Evolutionary conservation across 2,888 invertebrate species (phyloP), one percentile per base, ranked within the genome.

Genomic region (Catocala sponsa): DNA sequence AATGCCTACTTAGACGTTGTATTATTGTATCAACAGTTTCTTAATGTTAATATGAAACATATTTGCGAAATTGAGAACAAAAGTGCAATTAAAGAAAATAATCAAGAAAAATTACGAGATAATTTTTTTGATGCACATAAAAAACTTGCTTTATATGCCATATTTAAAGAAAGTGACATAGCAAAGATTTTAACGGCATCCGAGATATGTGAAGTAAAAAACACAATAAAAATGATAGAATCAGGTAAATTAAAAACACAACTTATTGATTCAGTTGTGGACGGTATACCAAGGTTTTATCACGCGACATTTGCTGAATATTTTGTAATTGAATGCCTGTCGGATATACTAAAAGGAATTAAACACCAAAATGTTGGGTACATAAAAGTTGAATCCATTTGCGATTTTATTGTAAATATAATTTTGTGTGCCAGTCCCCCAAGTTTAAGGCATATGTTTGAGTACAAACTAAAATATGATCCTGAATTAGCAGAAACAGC

Each of bases 271-370:
- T 72, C 78, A 53, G 78, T 84, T 0, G 67, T 84, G 0, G 61
- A 83, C 15, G 76, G 70, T n/a, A 59, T 80, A 12, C 84, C 85
- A 7, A 74, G 72, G 57, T 84, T 83, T 53, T 79, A 79, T 10
- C 82, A 85, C 43, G 41, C 79, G 4, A 46, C 83, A 38, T 83
- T 83, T 62, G 83, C 83, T 2, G 85, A 85, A 62, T 84, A 82
- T 60, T 85, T 80, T 57, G 43, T 75, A 12, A 60, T 80, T 44
- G 84, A 85, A 72, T 70, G 61, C 9, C 53, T 74, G 0, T 55
- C 72, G 4, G 80, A 83, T 47, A 0, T 76, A 1, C 35, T 80
- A 7, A 78, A 77, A 57, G 7, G 48, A 7, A 0, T 65, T 0
- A 13, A 25, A 11, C 44, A 15, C 0, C 59, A 61, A n/a, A 43